Conservation (phyloP, 2,797 vertebrate species). For the Esox masquinongy region DNA sequence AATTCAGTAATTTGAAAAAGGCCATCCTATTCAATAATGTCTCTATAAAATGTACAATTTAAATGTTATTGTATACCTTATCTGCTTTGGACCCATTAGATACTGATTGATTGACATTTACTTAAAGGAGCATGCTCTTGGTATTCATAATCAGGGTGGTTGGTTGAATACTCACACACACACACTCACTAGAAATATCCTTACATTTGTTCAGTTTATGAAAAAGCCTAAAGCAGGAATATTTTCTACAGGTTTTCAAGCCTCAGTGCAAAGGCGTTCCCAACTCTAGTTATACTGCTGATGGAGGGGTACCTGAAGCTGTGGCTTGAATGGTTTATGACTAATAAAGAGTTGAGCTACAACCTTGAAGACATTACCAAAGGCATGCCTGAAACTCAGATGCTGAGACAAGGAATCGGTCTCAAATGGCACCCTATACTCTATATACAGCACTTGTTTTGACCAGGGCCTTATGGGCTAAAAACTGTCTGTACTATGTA, state of each 20-base stretch:
- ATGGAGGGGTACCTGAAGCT: neutral
- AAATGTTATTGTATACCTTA: too few species aligned
- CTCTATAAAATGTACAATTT: too few species aligned
- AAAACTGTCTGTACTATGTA: neutral
- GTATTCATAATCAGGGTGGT: too few species aligned
- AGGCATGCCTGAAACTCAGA: conserved; percentile 51
- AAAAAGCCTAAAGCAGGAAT: neutral
- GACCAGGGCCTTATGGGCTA: neutral
- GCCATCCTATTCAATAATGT: too few species aligned
- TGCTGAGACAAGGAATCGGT: neutral
- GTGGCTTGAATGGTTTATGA: conserved; percentile 50
- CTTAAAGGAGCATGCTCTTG: too few species aligned
- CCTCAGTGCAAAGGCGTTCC: conserved; percentile 1
- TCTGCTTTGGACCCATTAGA: too few species aligned
- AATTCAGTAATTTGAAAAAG: too few species aligned
- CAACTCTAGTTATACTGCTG: neutral
- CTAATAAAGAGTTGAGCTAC: conserved; percentile 50
- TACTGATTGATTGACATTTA: too few species aligned
- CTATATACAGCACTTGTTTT: neutral
- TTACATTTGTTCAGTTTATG: neutral
- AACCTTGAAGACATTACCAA: conserved; percentile 68
- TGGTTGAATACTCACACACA: too few species aligned
- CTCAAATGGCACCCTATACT: neutral
- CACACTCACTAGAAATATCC: neutral
- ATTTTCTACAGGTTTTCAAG: neutral